Evolutionary conservation across 37 sponge, comb jelly and placozoan genomes (phyloP).

Genomic region (Ianthella basta): DNA sequence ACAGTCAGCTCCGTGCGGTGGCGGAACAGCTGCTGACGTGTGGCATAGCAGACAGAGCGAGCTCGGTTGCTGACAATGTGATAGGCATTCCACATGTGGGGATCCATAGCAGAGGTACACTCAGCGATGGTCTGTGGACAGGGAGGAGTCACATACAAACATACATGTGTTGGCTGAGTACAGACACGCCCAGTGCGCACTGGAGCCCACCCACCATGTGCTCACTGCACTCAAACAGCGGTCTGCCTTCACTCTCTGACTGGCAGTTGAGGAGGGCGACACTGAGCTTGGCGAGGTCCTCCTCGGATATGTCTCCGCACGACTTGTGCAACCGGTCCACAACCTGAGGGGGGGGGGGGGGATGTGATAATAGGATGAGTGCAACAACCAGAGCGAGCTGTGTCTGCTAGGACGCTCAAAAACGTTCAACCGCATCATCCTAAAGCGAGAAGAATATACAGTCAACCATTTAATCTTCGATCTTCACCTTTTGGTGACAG

Average conservation of each 20-base stretch:
- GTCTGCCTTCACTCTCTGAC: conserved; percentile 62
- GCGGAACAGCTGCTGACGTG: conserved; percentile 74
- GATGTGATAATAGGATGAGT: too few relatives aligned
- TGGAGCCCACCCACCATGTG: conserved; percentile 76
- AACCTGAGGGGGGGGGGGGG: conserved; percentile 33
- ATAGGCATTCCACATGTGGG: conserved; percentile 81
- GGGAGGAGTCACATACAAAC: not conserved
- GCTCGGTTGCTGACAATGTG: conserved; percentile 90
- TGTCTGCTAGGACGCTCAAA: too few relatives aligned
- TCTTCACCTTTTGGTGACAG: conserved; percentile 57
- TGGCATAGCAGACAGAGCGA: conserved; percentile 79
- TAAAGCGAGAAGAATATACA: too few relatives aligned
- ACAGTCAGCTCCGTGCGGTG: conserved; percentile 72
- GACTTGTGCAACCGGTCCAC: conserved; percentile 43
- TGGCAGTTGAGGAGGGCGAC: conserved; percentile 84
- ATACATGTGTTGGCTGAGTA: too few relatives aligned
- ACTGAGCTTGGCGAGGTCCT: conserved; percentile 79
- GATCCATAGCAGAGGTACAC: conserved; percentile 81
- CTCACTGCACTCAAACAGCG: conserved; percentile 64
- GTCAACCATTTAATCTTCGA: too few relatives aligned
- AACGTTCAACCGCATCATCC: too few relatives aligned
- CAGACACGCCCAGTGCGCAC: too few relatives aligned
- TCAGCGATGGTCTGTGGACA: conserved; percentile 71
- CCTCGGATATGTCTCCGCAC: conserved; percentile 75
- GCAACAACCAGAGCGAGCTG: too few relatives aligned